Evolutionary conservation across 2,888 invertebrate species (phyloP).

Genomic region (Salpingus planirostris): DNA sequence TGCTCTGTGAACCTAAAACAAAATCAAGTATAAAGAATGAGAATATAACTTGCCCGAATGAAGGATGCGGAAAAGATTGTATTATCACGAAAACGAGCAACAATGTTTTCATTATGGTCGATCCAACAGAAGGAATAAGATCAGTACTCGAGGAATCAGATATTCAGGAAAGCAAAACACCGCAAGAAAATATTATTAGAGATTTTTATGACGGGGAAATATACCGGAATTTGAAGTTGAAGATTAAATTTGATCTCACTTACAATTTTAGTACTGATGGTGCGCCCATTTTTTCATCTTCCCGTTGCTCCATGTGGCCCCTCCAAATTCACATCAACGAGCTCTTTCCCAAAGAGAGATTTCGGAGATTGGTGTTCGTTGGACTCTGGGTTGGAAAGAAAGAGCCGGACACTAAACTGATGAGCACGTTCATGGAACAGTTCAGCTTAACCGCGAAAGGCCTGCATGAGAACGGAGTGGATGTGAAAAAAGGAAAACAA

Average conservation of each 20-base stretch:
- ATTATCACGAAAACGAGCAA: no score
- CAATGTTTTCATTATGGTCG: background rate
- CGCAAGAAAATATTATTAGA: background rate
- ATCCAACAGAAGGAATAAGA: background rate
- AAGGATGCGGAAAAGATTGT: background rate
- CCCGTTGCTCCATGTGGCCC: background rate
- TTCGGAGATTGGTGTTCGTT: background rate
- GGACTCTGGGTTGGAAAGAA: background rate
- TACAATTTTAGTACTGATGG: background rate
- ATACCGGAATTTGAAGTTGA: no score
- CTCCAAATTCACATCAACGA: background rate
- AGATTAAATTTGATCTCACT: background rate
- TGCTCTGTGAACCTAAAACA: no score
- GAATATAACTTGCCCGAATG: background rate
- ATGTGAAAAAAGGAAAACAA: background rate
- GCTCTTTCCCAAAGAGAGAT: background rate
- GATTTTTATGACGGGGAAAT: no score
- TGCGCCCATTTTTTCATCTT: background rate
- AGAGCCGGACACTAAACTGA: background rate
- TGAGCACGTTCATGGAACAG: background rate
- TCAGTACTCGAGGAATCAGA: background rate
- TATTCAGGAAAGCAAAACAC: background rate
- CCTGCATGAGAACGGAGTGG: background rate
- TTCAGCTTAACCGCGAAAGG: background rate
- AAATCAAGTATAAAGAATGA: no score